Base-by-base conservation (phyloP, 2,797 vertebrate species). In the Mus spretus region DNA sequence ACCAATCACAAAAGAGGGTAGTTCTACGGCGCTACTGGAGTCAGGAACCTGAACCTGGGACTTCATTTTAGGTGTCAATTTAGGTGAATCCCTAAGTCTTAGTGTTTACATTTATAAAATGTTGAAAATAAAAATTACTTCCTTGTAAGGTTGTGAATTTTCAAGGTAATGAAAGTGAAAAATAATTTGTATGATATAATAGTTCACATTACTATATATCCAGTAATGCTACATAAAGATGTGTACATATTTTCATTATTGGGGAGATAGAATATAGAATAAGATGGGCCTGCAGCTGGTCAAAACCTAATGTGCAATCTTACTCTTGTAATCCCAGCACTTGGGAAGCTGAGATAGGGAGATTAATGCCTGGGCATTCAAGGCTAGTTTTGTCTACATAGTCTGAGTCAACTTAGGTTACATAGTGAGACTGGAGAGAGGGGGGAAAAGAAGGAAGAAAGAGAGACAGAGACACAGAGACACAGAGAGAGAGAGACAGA, bases 91-190 rank as follows among this genome's bases (percentile, higher is more conserved):
- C 90, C 95, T 89, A 65, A 94, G 75, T 4, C 77, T 5, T n/a
- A 50, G 82, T 95, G 81, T 95, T 65, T 22, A 80, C 74, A 95
- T 50, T 75, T 77, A 61, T 82, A 75, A 86, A 88, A 47, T 63
- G 55, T 85, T 57, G 26, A 79, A 79, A 93, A 82, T 93, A 86
- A 93, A 94, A 93, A 89, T 67, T 86, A 74, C 12, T 78, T 34
- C 20, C 7, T 96, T 26, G 40, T 37, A 28, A 89, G 44, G 14
- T n/a, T 84, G 53, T 57, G 4, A 90, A 81, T 57, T 75, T 74
- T n/a, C 94, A 61, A 86, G 47, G 20, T 53, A 86, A 77, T 63
- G 61, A 82, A 95, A 74, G 72, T 84, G 24, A 94, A 97, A 88
- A 40, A 4, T 19, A 47, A 82, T 74, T 78, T 91, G 37, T 89